Evolutionary conservation across 2,113 vertebrate species (phyloP), one percentile per base, ranked within the genome.

Genomic region (Oreochromis tanganicae): DNA sequence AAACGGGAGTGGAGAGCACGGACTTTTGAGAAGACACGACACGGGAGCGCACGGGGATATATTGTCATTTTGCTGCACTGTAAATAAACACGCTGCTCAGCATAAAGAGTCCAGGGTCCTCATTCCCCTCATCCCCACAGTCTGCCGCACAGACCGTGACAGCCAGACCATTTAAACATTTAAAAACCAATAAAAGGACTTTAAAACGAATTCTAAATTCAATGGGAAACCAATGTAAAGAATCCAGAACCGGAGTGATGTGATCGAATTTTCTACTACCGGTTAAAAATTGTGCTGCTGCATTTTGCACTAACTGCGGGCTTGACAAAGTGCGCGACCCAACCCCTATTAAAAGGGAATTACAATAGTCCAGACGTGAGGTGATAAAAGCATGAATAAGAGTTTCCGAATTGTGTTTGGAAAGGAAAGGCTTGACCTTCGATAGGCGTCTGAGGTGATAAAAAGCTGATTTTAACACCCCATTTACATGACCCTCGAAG

Each of bases 151-250:
- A n/a, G 52, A 10, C 50, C 4, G 0, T 8, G 46, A 52, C 48
- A 52, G 50, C 17, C 50, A 1, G 50, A 52, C 1, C 50, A 0
- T 21, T 54, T 54, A 0, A 55, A 55, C 52, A 55, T 55, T 21
- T 55, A 21, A 4, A 54, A 55, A 4, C 52, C 52, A 55, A 21
- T 21, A 12, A 55, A 55, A 55, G 11, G 52, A 12, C 52, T 55
- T 55, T 55, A 55, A 55, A 32, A 55, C n/a, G 0, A 55, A 55
- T 0, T n/a, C 52, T 55, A 12, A 55, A 55, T 0, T 55, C 2
- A 55, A 21, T 21, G 52, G 0, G 52, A 55, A 34, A n/a, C 52
- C 5, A 12, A 55, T 55, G n/a, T 55, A 55, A 55, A 55, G 52
- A 55, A 55, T 21, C n/a, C 52, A 21, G n/a, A 55, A 55, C n/a